phyloP scores from a whole-genome alignment of 2,888 invertebrate species.

The Opisthograptis luteolata region DNA sequence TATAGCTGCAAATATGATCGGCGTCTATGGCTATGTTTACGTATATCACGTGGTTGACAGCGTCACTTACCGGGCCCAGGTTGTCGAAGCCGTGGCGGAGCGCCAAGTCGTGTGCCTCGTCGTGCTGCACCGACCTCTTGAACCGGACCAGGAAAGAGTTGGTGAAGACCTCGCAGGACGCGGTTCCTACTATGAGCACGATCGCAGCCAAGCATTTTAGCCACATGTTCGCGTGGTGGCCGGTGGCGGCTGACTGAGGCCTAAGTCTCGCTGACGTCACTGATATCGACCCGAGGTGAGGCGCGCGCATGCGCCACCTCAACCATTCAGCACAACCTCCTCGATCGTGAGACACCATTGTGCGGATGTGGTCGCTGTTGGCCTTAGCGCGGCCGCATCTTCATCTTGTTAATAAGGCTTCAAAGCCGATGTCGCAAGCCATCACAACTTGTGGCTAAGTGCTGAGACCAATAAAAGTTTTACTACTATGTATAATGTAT shows the following conservation, averaged over 20 bases:
- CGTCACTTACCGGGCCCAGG: conserved; percentile 94
- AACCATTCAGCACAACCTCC: conserved; percentile 52
- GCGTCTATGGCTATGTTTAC: conserved; percentile 68
- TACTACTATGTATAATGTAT: conserved; percentile 18
- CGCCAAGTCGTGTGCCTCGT: conserved; percentile 92
- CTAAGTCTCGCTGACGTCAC: conserved; percentile 72
- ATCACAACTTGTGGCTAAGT: conserved; percentile 38
- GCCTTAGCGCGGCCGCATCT: conserved; percentile 24
- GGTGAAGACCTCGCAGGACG: conserved; percentile 91
- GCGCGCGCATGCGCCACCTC: conserved; percentile 66
- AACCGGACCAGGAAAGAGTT: conserved; percentile 97
- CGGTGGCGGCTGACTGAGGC: conserved; percentile 77
- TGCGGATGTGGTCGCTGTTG: conserved; percentile 41
- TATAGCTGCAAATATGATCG: conserved; percentile 39
- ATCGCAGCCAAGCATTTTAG: conserved; percentile 73
- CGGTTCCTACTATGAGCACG: conserved; percentile 69
- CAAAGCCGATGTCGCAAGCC: conserved; percentile 30
- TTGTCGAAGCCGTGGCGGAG: conserved; percentile 96
- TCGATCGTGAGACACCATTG: conserved; percentile 60
- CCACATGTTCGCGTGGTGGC: conserved; percentile 77
- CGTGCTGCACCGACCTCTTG: conserved; percentile 89
- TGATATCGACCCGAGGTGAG: conserved; percentile 66
- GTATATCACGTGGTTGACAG: conserved; percentile 69
- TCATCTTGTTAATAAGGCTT: conserved; percentile 39
- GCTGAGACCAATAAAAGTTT: conserved; percentile 40